Evolutionary conservation across 1,140 invertebrate species (phyloP).

Genomic region (Colletes gigas): DNA sequence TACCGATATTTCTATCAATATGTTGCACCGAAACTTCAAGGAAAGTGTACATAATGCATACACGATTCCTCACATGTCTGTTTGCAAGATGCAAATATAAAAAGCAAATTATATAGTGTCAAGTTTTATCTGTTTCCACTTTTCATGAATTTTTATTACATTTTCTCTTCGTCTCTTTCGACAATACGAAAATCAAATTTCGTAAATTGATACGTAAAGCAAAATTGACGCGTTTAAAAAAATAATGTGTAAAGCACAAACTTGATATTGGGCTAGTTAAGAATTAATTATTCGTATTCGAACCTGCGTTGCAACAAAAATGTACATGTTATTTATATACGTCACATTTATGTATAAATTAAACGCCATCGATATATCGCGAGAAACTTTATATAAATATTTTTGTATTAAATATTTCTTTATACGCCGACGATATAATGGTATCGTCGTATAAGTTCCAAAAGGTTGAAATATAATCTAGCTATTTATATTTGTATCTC

Average conservation of each 20-base stretch:
- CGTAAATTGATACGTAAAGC: background rate
- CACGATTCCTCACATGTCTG: constrained; percentile 32
- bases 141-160: background rate
- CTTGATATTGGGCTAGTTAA: background rate
- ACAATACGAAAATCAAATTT: background rate
- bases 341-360: constrained; percentile 11
- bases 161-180: background rate
- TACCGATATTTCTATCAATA: constrained; percentile 53
- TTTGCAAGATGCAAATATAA: constrained; percentile 58
- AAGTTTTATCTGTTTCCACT: background rate
- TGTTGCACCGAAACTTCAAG: constrained; percentile 22
- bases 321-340: constrained; percentile 31
- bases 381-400: constrained; percentile 19
- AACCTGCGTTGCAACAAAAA: background rate
- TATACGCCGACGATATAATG: background rate
- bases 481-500: constrained; percentile 55
- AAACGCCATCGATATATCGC: background rate
- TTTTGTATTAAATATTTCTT: constrained; percentile 42
- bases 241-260: constrained; percentile 13
- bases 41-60: constrained; percentile 57
- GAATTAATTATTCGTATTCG: background rate
- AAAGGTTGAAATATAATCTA: constrained; percentile 20
- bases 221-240: background rate
- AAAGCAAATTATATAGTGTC: constrained; percentile 21
- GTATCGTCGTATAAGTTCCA: constrained; percentile 10